These are phyloP conservation scores for Mimachlamys varia DNA, from an alignment of 2,888 invertebrate genomes.

Conservation along the genomic window DNA sequence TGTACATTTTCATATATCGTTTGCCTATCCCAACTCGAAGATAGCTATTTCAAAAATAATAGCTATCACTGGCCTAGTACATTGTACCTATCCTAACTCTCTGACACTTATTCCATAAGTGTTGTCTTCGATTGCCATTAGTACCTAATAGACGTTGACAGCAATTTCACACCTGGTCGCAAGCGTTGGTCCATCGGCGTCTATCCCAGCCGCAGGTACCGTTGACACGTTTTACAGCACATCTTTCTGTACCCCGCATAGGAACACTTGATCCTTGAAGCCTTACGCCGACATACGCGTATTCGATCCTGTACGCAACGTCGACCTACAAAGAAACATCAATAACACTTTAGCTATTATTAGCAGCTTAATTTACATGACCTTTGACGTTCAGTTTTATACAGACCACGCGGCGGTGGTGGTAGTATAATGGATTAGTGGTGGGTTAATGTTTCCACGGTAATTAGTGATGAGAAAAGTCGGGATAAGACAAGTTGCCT, in stretches of 20 bases:
- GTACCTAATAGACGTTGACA: too few species aligned
- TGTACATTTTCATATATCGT: too few species aligned
- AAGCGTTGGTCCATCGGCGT: neutral
- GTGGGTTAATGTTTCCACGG: neutral
- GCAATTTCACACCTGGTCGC: neutral
- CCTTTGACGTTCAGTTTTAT: neutral
- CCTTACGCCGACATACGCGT: slow-evolving; percentile 42
- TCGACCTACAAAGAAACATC: neutral
- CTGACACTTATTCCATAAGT: too few species aligned
- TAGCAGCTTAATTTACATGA: neutral
- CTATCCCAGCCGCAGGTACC: neutral
- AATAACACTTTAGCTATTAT: neutral
- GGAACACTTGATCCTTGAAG: slow-evolving; percentile 45
- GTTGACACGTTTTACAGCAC: slow-evolving; percentile 47
- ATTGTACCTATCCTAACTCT: too few species aligned
- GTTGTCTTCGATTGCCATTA: too few species aligned
- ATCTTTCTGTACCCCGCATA: slow-evolving; percentile 46
- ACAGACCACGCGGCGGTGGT: neutral
- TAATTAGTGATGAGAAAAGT: neutral
- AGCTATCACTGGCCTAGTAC: too few species aligned
- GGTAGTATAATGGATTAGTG: neutral
- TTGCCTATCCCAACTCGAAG: too few species aligned
- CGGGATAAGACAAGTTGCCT: neutral
- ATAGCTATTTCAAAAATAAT: too few species aligned
- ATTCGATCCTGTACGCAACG: slow-evolving; percentile 14